Conservation (phyloP, 2,888 invertebrate genomes). For the Epiblema foenella region DNA sequence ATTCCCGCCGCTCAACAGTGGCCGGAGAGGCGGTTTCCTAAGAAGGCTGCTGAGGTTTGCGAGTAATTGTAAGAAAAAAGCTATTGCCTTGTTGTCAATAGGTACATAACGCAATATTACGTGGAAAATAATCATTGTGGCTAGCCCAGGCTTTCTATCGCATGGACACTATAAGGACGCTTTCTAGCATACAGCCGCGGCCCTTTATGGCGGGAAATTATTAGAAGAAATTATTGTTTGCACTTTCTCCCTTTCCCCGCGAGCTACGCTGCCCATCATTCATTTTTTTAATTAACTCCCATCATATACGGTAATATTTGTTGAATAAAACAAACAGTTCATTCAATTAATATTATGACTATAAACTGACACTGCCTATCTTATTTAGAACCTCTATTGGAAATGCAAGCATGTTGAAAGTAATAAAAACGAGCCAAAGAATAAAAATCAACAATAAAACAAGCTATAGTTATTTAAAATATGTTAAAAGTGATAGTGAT, state of each 20-base stretch:
- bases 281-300: conserved; percentile 32
- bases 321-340: conserved; percentile 14
- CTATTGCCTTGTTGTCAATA: not conserved
- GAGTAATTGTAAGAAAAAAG: not conserved
- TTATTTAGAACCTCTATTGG: not conserved
- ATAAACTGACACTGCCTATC: conserved; percentile 10
- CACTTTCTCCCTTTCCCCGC: conserved; percentile 44
- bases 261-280: conserved; percentile 15
- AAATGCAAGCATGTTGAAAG: conserved; percentile 5
- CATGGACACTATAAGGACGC: conserved; percentile 26
- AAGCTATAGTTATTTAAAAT: no score
- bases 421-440: not conserved
- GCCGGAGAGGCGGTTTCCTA: no score
- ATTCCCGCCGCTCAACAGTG: not conserved
- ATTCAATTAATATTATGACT: not conserved
- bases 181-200: conserved; percentile 33
- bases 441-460: not conserved
- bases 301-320: not conserved
- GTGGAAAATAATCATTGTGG: conserved; percentile 14
- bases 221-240: conserved; percentile 48
- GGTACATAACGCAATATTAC: not conserved
- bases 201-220: conserved; percentile 45
- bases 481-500: not conserved
- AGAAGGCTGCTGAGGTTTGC: not conserved
- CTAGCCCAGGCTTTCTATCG: conserved; percentile 35